A percentile compares a stretch with the other conserved stretches of the same genome.
Evolutionary conservation across 2,888 invertebrate species (phyloP).

Genomic region (Platycheirus rosarum): DNA sequence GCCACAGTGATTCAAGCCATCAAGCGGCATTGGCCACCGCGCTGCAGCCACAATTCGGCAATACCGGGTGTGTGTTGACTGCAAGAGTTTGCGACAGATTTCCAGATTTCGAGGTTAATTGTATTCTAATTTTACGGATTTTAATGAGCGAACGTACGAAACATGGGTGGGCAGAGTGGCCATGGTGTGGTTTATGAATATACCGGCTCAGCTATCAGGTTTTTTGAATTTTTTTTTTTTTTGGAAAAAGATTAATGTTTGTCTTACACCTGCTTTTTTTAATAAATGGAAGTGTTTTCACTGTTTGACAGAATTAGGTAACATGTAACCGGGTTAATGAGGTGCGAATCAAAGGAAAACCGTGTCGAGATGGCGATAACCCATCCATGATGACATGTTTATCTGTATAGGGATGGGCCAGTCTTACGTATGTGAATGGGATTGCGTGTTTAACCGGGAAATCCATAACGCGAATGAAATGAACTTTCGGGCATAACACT

Average conservation of each 20-base stretch:
- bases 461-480: not conserved
- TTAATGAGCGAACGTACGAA: conserved; percentile 38
- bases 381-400: conserved; percentile 1
- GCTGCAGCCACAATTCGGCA: not conserved
- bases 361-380: not conserved
- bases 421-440: not conserved
- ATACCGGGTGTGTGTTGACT: conserved; percentile 41
- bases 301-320: conserved; percentile 37
- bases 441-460: not conserved
- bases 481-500: not conserved
- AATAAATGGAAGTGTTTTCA: conserved; percentile 11
- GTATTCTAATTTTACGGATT: conserved; percentile 67
- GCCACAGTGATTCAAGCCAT: conserved; percentile 43
- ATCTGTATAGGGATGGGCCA: not conserved
- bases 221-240: conserved; percentile 6
- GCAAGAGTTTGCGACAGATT: conserved; percentile 59
- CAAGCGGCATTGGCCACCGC: conserved; percentile 13
- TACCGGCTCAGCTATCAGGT: conserved; percentile 50
- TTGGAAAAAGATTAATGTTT: conserved; percentile 39
- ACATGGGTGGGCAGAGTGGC: conserved; percentile 61
- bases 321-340: conserved; percentile 61
- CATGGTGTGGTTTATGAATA: conserved; percentile 19
- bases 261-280: conserved; percentile 56
- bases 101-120: conserved; percentile 64
- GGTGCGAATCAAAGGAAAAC: conserved; percentile 47